phyloP scores from a whole-genome alignment of 2,888 invertebrate genomes.

The Oscheius sp. region DNA sequence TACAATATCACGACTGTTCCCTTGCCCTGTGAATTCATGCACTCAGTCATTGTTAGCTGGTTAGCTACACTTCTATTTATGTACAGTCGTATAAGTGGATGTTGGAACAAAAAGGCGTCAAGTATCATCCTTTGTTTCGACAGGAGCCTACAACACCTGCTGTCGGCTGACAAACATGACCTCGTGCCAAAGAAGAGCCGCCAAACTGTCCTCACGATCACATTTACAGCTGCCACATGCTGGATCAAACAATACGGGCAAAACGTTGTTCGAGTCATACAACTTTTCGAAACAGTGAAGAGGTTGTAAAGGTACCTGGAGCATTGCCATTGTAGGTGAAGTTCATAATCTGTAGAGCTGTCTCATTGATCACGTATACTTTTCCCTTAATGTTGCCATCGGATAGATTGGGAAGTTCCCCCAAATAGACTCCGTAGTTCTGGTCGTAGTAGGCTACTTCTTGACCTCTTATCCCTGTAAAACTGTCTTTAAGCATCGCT shows the following conservation, averaged over 20 bases:
- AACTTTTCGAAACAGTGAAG: not conserved
- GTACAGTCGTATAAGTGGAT: constrained; percentile 18
- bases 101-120: constrained; percentile 33
- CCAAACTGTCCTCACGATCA: constrained; percentile 28
- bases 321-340: constrained; percentile 71
- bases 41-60: constrained; percentile 1
- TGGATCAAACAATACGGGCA: constrained; percentile 6
- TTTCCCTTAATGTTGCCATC: constrained; percentile 48
- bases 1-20: too few species aligned
- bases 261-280: constrained; percentile 9
- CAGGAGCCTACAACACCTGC: constrained; percentile 30
- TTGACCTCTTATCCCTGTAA: constrained; percentile 23
- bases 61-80: constrained; percentile 14
- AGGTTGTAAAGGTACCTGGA: constrained; percentile 49
- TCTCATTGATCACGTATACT: constrained; percentile 71
- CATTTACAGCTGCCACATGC: constrained; percentile 33
- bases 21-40: too few species aligned
- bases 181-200: constrained; percentile 30
- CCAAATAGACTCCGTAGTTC: constrained; percentile 65
- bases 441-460: constrained; percentile 57
- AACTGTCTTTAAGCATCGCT: not conserved
- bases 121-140: constrained; percentile 33
- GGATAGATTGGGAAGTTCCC: constrained; percentile 55
- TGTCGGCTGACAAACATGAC: constrained; percentile 35
- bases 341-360: constrained; percentile 70